Conservation (phyloP, 2,888 invertebrate genomes). For the Hedya salicella region DNA sequence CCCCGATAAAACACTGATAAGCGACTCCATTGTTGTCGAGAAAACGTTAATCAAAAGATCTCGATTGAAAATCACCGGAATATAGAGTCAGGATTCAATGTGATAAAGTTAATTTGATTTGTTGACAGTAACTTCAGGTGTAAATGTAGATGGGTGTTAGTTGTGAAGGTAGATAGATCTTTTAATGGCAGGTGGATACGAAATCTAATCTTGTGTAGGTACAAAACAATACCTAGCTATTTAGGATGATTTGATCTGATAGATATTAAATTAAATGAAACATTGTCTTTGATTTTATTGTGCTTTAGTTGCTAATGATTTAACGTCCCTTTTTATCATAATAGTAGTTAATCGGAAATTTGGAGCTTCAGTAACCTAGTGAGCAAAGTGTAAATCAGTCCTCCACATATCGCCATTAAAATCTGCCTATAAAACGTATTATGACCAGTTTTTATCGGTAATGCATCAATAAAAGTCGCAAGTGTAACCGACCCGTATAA, state of each 20-base stretch:
- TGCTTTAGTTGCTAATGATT: not conserved
- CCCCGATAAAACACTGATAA: constrained; percentile 78
- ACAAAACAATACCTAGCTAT: no score
- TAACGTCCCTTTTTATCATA: not conserved
- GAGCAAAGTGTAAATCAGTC: constrained; percentile 67
- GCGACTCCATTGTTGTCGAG: constrained; percentile 68
- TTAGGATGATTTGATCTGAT: no score
- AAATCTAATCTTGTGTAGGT: no score
- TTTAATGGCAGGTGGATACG: no score
- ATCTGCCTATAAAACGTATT: constrained; percentile 81
- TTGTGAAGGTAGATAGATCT: not conserved
- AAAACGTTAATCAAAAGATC: constrained; percentile 78
- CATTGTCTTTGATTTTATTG: no score
- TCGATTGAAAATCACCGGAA: constrained; percentile 73
- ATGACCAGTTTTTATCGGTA: constrained; percentile 81
- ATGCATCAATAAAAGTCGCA: constrained; percentile 83
- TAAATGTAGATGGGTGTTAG: not conserved
- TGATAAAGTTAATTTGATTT: constrained; percentile 36
- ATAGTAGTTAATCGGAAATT: not conserved
- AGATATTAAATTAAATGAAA: no score
- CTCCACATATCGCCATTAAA: constrained; percentile 76
- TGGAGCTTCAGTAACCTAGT: constrained; percentile 54
- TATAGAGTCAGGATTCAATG: constrained; percentile 60
- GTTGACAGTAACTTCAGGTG: constrained; percentile 3
- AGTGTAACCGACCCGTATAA: constrained; percentile 85